Evolutionary conservation across 30 jellyfish, hydroid and myxozoan species (phyloP).

Genomic region (Chrysaora quinquecirrha): DNA sequence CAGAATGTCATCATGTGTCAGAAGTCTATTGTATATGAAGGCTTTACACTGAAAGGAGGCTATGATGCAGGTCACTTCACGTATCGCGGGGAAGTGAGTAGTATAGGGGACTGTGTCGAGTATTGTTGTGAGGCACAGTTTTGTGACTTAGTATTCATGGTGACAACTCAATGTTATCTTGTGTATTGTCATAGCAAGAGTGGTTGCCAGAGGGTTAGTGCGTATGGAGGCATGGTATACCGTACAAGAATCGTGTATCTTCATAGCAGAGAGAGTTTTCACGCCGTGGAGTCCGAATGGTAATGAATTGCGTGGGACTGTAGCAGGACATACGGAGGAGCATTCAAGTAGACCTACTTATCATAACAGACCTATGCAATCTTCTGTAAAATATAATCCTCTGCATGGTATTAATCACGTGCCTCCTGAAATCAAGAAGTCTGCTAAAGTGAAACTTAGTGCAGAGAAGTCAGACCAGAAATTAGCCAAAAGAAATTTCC

Average conservation of each 20-base stretch:
- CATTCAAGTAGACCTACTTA: too few relatives aligned
- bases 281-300: constrained; percentile 51
- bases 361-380: too few relatives aligned
- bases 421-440: too few relatives aligned
- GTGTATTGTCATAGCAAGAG: constrained; percentile 86
- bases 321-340: neutral
- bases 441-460: neutral
- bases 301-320: constrained; percentile 23
- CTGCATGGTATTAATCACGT: too few relatives aligned
- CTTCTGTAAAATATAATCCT: too few relatives aligned
- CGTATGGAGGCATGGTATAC: constrained; percentile 59
- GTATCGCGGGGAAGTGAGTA: constrained; percentile 73
- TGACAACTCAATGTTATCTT: constrained; percentile 71
- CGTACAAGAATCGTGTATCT: constrained; percentile 82
- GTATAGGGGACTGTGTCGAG: constrained; percentile 82
- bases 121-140: constrained; percentile 83
- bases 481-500: too few relatives aligned
- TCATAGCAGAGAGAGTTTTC: constrained; percentile 66
- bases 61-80: constrained; percentile 94
- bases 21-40: constrained; percentile 79
- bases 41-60: constrained; percentile 90
- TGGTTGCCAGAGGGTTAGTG: constrained; percentile 73
- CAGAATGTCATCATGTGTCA: constrained; percentile 63
- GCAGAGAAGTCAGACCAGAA: neutral
- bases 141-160: constrained; percentile 90